phyloP scores from a whole-genome alignment of 2,113 vertebrate genomes.

The Octodon degus region DNA sequence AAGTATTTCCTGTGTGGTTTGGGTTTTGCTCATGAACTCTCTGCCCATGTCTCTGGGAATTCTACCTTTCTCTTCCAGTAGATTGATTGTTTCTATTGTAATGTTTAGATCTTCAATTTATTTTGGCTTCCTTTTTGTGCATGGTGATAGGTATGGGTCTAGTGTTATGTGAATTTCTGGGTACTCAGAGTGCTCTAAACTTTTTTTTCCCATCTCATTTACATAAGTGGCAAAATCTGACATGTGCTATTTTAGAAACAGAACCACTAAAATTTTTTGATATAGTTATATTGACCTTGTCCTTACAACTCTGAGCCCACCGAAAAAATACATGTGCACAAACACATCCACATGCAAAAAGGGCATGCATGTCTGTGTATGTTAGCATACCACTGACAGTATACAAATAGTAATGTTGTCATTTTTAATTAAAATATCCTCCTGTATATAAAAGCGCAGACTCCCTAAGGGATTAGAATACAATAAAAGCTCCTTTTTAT shows the following conservation, averaged over 20 bases:
- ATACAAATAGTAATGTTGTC: slow-evolving; percentile 60
- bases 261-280: slow-evolving; percentile 60
- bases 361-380: not conserved
- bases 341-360: not conserved
- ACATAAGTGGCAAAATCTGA: slow-evolving; percentile 65
- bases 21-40: not conserved
- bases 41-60: not conserved
- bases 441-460: slow-evolving; percentile 49
- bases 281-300: slow-evolving; percentile 69
- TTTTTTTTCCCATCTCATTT: slow-evolving; percentile 56
- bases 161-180: slow-evolving; percentile 39
- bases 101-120: not conserved
- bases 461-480: slow-evolving; percentile 12
- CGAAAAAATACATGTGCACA: not conserved
- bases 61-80: not conserved
- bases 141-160: not conserved
- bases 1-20: not conserved
- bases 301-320: slow-evolving; percentile 59
- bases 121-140: not conserved
- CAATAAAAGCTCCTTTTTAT: slow-evolving; percentile 42
- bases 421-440: slow-evolving; percentile 23
- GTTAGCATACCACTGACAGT: slow-evolving; percentile 6
- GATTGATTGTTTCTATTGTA: not conserved
- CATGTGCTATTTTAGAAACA: slow-evolving; percentile 69
- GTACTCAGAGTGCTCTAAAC: slow-evolving; percentile 64